phyloP scores from a whole-genome alignment of 2,888 invertebrate species.

The Melinopterus prodromus region DNA sequence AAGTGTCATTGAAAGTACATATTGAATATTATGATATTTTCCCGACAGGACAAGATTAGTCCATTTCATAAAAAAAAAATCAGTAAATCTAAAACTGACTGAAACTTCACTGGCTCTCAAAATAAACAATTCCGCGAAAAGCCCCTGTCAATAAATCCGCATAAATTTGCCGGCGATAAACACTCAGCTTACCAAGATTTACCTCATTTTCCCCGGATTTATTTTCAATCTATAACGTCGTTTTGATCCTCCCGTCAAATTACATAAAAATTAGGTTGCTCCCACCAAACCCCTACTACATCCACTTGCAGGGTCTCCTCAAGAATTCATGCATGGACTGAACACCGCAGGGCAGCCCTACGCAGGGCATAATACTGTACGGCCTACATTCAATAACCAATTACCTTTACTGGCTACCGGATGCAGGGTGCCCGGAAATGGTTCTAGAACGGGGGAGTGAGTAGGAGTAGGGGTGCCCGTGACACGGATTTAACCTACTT shows the following conservation, averaged over 20 bases:
- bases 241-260: neutral
- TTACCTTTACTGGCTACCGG: constrained; percentile 41
- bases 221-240: neutral
- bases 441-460: constrained; percentile 23
- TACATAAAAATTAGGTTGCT: neutral
- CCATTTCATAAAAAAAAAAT: no score
- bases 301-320: neutral
- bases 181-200: neutral
- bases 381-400: constrained; percentile 53
- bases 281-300: neutral
- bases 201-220: neutral
- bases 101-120: no score
- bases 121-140: no score
- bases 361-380: constrained; percentile 25
- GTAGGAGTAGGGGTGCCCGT: constrained; percentile 9
- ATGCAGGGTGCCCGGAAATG: constrained; percentile 33
- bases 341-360: neutral
- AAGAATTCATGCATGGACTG: neutral
- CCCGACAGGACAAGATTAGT: no score
- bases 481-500: constrained; percentile 25
- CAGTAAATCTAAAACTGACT: no score
- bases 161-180: neutral
- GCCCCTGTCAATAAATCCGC: no score
- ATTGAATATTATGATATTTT: no score
- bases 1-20: no score